Conservation (phyloP, 1,140 invertebrate species). For the Dryas iulia region DNA sequence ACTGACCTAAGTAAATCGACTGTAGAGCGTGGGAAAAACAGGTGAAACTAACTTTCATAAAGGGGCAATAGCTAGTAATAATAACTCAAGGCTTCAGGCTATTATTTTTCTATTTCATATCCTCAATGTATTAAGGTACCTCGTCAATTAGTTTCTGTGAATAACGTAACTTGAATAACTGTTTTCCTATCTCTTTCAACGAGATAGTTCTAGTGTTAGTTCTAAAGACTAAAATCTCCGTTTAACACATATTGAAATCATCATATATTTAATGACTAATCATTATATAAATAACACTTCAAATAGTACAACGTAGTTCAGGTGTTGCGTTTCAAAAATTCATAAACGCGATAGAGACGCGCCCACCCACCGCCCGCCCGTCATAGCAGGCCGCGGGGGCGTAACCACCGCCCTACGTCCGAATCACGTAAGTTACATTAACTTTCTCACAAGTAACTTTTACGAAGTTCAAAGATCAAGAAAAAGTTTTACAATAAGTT, state of each 20-base stretch:
- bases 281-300: background rate
- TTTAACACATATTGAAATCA: background rate
- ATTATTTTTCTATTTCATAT: too few species aligned
- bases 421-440: conserved; percentile 40
- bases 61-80: too few species aligned
- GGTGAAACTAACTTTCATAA: background rate
- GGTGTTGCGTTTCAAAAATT: conserved; percentile 41
- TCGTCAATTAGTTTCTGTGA: too few species aligned
- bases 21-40: conserved; percentile 13
- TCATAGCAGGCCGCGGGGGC: conserved; percentile 60
- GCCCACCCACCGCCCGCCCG: conserved; percentile 74
- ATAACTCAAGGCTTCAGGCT: background rate
- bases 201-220: background rate
- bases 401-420: conserved; percentile 73
- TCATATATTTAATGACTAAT: background rate
- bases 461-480: background rate
- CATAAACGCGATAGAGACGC: conserved; percentile 40
- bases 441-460: conserved; percentile 36
- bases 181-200: too few species aligned
- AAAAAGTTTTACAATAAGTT: background rate
- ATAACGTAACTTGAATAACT: too few species aligned
- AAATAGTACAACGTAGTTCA: conserved; percentile 19
- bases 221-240: background rate
- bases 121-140: too few species aligned
- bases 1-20: background rate